Evolutionary conservation across 2,888 invertebrate species (phyloP).

Genomic region (Punctoribates punctum): DNA sequence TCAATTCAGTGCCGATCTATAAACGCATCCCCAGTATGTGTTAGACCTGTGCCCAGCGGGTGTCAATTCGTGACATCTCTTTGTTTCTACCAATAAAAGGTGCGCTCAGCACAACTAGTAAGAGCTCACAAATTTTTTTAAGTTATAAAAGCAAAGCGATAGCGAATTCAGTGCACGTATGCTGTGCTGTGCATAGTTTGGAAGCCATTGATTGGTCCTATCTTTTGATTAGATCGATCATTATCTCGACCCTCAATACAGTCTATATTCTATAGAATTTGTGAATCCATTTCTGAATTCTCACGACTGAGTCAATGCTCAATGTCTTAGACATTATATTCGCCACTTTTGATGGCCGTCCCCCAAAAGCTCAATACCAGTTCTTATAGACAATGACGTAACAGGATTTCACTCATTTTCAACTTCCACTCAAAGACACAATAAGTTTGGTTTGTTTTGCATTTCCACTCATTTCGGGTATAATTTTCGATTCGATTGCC

Average conservation of each 20-base stretch:
- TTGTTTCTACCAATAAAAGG: constrained; percentile 31
- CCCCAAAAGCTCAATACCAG: constrained; percentile 29
- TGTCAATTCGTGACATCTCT: constrained; percentile 42
- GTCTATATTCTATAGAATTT: constrained; percentile 15
- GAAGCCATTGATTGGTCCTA: constrained; percentile 20
- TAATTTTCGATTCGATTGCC: background rate
- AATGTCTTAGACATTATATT: constrained; percentile 2
- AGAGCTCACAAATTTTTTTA: background rate
- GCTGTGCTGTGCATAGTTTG: background rate
- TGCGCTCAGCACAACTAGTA: background rate
- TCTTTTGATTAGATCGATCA: constrained; percentile 35
- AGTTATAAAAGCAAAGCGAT: constrained; percentile 18
- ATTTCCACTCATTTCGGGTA: background rate
- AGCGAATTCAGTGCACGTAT: constrained; percentile 32
- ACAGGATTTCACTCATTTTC: constrained; percentile 15
- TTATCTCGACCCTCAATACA: constrained; percentile 26
- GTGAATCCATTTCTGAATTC: constrained; percentile 30
- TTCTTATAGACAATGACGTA: constrained; percentile 34
- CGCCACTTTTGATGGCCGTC: constrained; percentile 24
- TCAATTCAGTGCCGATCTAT: background rate
- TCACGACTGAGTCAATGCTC: constrained; percentile 23
- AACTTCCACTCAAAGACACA: background rate
- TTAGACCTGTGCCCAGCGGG: constrained; percentile 32
- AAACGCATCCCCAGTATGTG: no score
- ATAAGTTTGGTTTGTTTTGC: background rate